A percentile compares a stretch with the other conserved stretches of the same genome.
These are phyloP conservation scores for Lutjanus erythropterus DNA, from an alignment of 2,113 vertebrate species.

Conservation along the genomic window DNA sequence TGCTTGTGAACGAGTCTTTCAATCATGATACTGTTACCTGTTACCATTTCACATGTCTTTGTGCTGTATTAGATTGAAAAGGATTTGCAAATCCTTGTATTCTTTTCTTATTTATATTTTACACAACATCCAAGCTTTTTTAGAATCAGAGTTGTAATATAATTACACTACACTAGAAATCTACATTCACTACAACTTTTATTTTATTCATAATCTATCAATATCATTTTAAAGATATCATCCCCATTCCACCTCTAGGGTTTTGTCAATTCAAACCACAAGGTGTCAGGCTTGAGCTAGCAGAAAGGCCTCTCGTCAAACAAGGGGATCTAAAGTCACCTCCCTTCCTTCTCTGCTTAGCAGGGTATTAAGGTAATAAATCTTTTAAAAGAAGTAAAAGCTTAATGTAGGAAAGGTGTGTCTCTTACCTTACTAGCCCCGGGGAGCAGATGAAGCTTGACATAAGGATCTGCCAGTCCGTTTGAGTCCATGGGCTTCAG, in stretches of 20 bases:
- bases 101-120: too few species aligned
- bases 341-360: slow-evolving; percentile 1
- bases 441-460: slow-evolving; percentile 95
- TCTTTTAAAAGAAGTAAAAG: slow-evolving; percentile 41
- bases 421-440: slow-evolving; percentile 95
- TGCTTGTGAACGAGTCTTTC: too few species aligned
- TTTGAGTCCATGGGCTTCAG: slow-evolving; percentile 98
- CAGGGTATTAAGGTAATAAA: slow-evolving; percentile 20
- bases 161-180: neutral
- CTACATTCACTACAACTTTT: neutral
- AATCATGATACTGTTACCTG: too few species aligned
- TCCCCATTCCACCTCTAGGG: neutral
- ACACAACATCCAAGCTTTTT: too few species aligned
- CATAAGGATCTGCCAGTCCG: slow-evolving; percentile 94
- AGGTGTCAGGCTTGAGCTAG: slow-evolving; percentile 78
- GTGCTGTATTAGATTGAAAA: too few species aligned
- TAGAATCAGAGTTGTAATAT: too few species aligned
- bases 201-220: neutral
- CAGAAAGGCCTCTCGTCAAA: slow-evolving; percentile 8
- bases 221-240: neutral
- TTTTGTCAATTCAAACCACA: slow-evolving; percentile 58
- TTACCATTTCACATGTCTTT: too few species aligned
- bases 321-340: slow-evolving; percentile 8
- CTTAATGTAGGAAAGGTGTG: slow-evolving; percentile 5
- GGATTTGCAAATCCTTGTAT: too few species aligned